These are phyloP conservation scores for Carcina quercana DNA, from an alignment of 2,888 invertebrate genomes.

Conservation along the genomic window DNA sequence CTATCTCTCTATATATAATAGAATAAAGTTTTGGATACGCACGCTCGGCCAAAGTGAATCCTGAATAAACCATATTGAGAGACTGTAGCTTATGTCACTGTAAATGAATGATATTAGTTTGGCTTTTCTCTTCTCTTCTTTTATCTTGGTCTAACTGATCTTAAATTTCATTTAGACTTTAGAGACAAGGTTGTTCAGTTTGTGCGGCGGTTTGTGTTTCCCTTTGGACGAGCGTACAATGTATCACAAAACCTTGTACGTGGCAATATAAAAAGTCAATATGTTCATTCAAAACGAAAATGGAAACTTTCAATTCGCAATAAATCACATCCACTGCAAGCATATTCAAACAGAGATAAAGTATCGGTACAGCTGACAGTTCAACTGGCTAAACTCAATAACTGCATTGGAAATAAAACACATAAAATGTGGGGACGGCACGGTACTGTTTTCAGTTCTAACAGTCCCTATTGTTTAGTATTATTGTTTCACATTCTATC, in stretches of 20 bases:
- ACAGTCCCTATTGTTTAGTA: neutral
- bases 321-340: conserved; percentile 26
- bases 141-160: no score
- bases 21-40: no score
- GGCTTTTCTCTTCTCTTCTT: no score
- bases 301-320: conserved; percentile 23
- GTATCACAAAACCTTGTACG: neutral
- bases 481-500: no score
- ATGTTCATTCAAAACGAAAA: conserved; percentile 9
- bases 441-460: conserved; percentile 3
- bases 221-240: neutral
- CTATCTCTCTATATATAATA: no score
- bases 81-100: no score
- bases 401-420: conserved; percentile 24
- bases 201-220: no score
- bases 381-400: conserved; percentile 33
- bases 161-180: no score
- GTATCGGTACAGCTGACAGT: conserved; percentile 31
- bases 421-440: conserved; percentile 22
- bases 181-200: no score
- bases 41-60: no score
- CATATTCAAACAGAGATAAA: conserved; percentile 34
- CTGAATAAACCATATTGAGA: no score
- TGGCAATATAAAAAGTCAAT: neutral
- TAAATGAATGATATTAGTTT: no score